Evolutionary conservation across 2,888 invertebrate genomes (phyloP).

Genomic region (Lasioglossum vierecki): DNA sequence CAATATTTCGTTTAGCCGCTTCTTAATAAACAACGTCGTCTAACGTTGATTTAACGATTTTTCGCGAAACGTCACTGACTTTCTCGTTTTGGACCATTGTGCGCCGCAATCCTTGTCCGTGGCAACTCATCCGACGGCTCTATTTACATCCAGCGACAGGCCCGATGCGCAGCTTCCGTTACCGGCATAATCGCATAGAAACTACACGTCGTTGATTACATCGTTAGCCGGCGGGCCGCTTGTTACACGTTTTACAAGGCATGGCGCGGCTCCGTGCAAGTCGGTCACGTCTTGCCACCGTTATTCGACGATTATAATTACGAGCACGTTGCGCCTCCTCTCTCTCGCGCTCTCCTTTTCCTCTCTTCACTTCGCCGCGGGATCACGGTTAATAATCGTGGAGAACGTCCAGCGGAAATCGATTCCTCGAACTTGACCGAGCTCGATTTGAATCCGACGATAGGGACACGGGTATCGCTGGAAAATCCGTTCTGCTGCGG

Average conservation of each 20-base stretch:
- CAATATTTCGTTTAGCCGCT: no score
- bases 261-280: slow-evolving; percentile 23
- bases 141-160: slow-evolving; percentile 34
- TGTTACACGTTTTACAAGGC: slow-evolving; percentile 51
- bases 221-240: slow-evolving; percentile 45
- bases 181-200: slow-evolving; percentile 43
- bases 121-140: slow-evolving; percentile 15
- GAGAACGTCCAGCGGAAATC: slow-evolving; percentile 55
- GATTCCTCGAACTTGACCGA: slow-evolving; percentile 54
- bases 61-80: no score
- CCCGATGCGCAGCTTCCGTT: slow-evolving; percentile 35
- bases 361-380: slow-evolving; percentile 28
- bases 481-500: slow-evolving; percentile 41
- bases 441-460: slow-evolving; percentile 48
- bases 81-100: no score
- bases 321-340: slow-evolving; percentile 37
- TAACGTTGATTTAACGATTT: no score
- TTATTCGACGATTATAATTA: slow-evolving; percentile 66
- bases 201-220: slow-evolving; percentile 50
- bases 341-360: slow-evolving; percentile 14
- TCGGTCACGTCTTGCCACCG: slow-evolving; percentile 52
- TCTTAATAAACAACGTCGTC: no score
- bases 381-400: slow-evolving; percentile 48
- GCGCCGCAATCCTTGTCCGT: slow-evolving; percentile 15
- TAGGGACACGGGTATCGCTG: slow-evolving; percentile 46